Evolutionary conservation across 2,797 vertebrate genomes (phyloP).

Genomic region (Channallabes apus): DNA sequence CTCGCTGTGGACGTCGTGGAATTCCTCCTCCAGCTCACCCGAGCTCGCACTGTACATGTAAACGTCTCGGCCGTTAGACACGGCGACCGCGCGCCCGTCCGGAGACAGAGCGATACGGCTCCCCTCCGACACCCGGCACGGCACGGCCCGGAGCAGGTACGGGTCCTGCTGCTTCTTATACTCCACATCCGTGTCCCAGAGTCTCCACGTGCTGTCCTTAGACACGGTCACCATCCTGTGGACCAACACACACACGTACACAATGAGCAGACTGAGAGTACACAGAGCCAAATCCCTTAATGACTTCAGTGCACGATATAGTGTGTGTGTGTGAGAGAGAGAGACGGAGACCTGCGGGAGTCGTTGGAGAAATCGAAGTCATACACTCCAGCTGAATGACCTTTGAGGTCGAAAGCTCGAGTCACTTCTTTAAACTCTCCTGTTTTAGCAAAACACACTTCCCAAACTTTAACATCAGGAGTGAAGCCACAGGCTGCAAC

Average conservation of each 20-base stretch:
- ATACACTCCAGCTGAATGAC: constrained; percentile 85
- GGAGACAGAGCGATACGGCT: constrained; percentile 84
- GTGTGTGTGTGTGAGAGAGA: not conserved
- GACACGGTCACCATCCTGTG: constrained; percentile 91
- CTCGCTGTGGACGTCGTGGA: constrained; percentile 75
- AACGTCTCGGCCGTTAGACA: constrained; percentile 77
- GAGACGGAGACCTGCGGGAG: constrained; percentile 74
- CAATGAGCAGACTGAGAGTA: not conserved
- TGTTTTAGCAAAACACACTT: constrained; percentile 87
- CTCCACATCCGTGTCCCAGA: constrained; percentile 94
- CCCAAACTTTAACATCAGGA: constrained; percentile 96
- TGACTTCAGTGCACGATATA: not conserved
- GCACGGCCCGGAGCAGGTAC: constrained; percentile 83
- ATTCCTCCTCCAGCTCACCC: constrained; percentile 83
- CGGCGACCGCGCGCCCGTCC: constrained; percentile 80
- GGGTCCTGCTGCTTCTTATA: constrained; percentile 97
- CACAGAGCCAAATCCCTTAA: not conserved
- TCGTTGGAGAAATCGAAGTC: constrained; percentile 92
- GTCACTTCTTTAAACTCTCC: constrained; percentile 88
- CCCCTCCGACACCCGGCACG: constrained; percentile 70
- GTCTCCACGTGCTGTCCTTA: constrained; percentile 93
- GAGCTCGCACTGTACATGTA: constrained; percentile 76
- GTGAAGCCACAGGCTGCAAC: constrained; percentile 95
- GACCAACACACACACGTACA: not conserved
- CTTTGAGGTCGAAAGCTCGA: constrained; percentile 93